Evolutionary conservation across 2,113 vertebrate genomes (phyloP).

Genomic region (Prunella fulvescens): DNA sequence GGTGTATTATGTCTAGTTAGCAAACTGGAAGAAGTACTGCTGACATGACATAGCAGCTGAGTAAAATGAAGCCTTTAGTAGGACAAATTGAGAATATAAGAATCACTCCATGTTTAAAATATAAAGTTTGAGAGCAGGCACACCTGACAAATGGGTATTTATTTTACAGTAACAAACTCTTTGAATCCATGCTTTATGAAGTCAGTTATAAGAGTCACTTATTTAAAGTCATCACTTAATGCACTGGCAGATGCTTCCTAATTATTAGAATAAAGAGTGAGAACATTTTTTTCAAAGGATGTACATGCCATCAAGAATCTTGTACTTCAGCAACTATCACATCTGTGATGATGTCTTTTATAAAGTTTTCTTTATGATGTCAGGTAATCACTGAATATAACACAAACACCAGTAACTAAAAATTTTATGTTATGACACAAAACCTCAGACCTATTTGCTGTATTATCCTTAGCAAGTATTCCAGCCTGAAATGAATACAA

Average conservation of each 20-base stretch:
- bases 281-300: neutral
- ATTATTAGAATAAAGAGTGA: conserved; percentile 7
- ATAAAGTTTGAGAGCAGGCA: neutral
- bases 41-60: neutral
- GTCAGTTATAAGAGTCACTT: neutral
- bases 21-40: neutral
- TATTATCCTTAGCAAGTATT: neutral
- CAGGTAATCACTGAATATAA: neutral
- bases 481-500: neutral
- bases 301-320: neutral
- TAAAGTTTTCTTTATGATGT: neutral
- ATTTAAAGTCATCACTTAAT: conserved; percentile 7
- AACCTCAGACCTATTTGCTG: neutral
- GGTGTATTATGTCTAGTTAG: too few species aligned
- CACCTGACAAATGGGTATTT: neutral
- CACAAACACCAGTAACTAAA: neutral
- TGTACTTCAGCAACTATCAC: neutral
- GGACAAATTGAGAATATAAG: neutral
- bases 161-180: neutral
- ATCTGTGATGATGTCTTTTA: neutral
- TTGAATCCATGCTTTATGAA: neutral
- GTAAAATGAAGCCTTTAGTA: neutral
- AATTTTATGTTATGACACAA: neutral
- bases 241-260: neutral
- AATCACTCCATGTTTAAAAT: neutral